Evolutionary conservation across 2,797 vertebrate species (phyloP), one percentile per base, ranked within the genome.

Genomic region (Petrocephalus schoutedeni): DNA sequence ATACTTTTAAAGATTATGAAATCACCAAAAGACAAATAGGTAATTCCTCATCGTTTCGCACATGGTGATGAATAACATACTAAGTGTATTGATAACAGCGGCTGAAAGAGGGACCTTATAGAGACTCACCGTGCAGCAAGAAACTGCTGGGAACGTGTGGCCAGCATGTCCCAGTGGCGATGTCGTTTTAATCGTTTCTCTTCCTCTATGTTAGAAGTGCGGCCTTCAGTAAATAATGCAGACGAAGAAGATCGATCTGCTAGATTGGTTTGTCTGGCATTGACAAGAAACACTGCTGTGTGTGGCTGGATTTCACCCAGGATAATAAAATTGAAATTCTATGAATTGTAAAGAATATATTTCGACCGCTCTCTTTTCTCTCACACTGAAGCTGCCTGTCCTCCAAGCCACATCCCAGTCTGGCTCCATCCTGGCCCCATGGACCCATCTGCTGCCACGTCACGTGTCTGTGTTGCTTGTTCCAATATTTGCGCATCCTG

Each of bases 81-180:
- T 92, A 94, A 91, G 91, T 93, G 93, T 91, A 89, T 23, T 93
- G 87, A 41, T 74, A 87, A n/a, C 45, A 80, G 19, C 0, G 6
- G 74, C 45, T 80, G 6, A 21, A 49, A 41, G 74, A 9, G 41
- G 19, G 41, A 49, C 74, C 74, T 80, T 28, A 28, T 28, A 9
- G 74, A 19, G 8, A 16, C 36, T 77, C 32, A 45, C 4, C 21
- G 23, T 0, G 77, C 87, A 86, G 89, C 88, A 89, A 91, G 91
- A 92, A 93, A 91, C 93, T 94, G 90, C 82, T 91, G 89, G 88
- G 87, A 93, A 89, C 91, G 91, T 89, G 90, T 92, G 87, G 88
- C 88, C 88, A 90, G 88, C 14, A 16, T 64, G 71, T 87, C 1
- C 8, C 16, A 56, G 61, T 49, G 19, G 21, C 67, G 10, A 32